Base-by-base conservation (phyloP, 2,888 invertebrate species). In the Drosophila subsilvestris region DNA sequence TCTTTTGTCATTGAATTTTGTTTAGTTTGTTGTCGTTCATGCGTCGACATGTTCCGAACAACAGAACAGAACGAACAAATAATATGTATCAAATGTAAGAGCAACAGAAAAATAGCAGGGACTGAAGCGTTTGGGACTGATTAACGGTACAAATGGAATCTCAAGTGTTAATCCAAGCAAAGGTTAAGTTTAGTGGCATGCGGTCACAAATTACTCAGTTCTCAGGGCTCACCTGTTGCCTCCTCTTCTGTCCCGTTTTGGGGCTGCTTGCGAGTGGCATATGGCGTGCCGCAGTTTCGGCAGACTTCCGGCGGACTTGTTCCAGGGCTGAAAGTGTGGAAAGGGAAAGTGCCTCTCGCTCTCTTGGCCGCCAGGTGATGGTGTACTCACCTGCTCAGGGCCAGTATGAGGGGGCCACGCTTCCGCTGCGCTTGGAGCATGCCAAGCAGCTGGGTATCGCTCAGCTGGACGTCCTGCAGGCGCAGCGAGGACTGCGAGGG, bases 351-450 rank as follows among this genome's bases (percentile, higher is more conserved):
- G 55, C 25, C 27, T 17, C 55, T 43, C 42, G 22, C 25, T 25
- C 25, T 25, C 25, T 25, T 42, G 3, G 56, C 20, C 9, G 17
- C 9, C 14, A 44, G 44, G 27, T 27, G 17, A 7, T 44, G 27
- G 17, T 55, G 10, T 5, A 74, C 89, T 88, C 70, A 91, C 90
- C 91, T 90, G 81, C 88, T 91, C 62, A 90, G 75, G 56, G 90
- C 90, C 65, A 90, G 76, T 75, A 90, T 86, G 20, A 90, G 63
- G 18, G 90, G 90, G 70, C 85, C 88, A 43, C 79, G 84, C 44
- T 79, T 74, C 48, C 89, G 88, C 74, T 89, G 88, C 14, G 84
- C 70, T 29, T 76, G 81, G 55, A 86, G 85, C 63, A 89, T 71
- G 17, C 63, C 66, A 37, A 86, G 66, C 55, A 89, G 72, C 69